phyloP scores from a whole-genome alignment of 2,797 vertebrate genomes.

The Harpagifer antarcticus region DNA sequence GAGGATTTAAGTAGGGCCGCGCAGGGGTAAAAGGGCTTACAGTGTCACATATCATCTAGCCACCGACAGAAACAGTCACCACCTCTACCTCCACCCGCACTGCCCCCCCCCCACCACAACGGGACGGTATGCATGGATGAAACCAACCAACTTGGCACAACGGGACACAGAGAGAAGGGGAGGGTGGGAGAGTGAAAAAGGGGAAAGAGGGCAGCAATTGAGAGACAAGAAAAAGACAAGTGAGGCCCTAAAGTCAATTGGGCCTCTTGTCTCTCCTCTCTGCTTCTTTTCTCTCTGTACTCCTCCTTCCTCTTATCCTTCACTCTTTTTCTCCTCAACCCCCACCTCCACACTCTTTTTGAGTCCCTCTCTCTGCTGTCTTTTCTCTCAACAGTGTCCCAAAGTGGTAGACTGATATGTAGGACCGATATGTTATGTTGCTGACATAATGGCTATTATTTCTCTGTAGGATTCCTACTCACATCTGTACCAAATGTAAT shows the following conservation, averaged over 20 bases:
- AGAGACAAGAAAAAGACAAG: constrained; percentile 66
- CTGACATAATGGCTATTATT: constrained; percentile 4
- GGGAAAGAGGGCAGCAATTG: constrained; percentile 51
- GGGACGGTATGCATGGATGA: constrained; percentile 34
- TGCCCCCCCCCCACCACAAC: not conserved
- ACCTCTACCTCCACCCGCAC: constrained; percentile 64
- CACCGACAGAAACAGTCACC: constrained; percentile 81
- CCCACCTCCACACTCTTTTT: not conserved
- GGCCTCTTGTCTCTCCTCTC: constrained; percentile 52
- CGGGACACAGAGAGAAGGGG: not conserved
- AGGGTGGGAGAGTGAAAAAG: constrained; percentile 45
- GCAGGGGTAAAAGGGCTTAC: constrained; percentile 73
- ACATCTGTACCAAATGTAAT: not conserved
- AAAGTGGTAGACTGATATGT: constrained; percentile 4
- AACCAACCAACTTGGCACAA: constrained; percentile 57
- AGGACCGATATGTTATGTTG: not conserved
- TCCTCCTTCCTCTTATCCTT: constrained; percentile 44
- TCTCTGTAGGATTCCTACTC: not conserved
- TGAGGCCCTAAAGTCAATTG: constrained; percentile 63
- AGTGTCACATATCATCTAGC: constrained; percentile 82
- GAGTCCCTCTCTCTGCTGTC: constrained; percentile 25
- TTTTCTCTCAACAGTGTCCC: constrained; percentile 23
- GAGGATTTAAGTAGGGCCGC: constrained; percentile 72
- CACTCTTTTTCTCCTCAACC: constrained; percentile 5
- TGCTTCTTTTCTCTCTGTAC: constrained; percentile 40